Conservation (phyloP, 1,140 invertebrate species). For the Tetramorium parvispinum region DNA sequence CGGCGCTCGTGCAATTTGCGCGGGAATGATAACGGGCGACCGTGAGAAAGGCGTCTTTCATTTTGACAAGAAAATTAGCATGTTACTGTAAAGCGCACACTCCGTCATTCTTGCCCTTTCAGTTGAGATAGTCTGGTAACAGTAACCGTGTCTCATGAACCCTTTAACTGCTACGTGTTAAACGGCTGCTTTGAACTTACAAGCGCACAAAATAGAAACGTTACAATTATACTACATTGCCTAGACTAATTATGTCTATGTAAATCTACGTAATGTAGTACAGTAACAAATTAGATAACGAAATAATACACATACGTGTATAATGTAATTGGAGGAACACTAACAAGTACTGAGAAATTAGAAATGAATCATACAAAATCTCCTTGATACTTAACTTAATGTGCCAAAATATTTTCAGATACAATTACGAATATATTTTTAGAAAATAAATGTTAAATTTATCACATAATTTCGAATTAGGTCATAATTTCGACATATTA, state of each 20-base stretch:
- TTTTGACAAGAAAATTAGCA: constrained; percentile 48
- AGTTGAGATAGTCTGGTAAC: neutral
- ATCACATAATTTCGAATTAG: neutral
- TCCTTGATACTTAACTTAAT: neutral
- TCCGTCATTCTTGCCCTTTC: constrained; percentile 29
- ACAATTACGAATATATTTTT: neutral
- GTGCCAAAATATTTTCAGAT: neutral
- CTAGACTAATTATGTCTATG: constrained; percentile 8
- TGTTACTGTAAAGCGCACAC: constrained; percentile 40
- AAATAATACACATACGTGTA: neutral
- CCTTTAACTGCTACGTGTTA: constrained; percentile 1
- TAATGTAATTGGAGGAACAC: neutral
- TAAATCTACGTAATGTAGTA: neutral
- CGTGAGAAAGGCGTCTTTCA: constrained; percentile 51
- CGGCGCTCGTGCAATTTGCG: constrained; percentile 37
- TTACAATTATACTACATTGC: neutral
- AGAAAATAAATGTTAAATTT: neutral
- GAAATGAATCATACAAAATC: neutral
- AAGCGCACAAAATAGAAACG: neutral
- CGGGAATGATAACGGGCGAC: constrained; percentile 32
- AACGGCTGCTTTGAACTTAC: neutral
- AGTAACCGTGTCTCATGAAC: constrained; percentile 3
- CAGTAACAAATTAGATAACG: neutral
- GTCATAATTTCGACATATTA: neutral
- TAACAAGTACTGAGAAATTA: neutral